A percentile compares a stretch with the other conserved stretches of the same genome.
Conservation (phyloP, 2,888 invertebrate genomes). For the Heliconius cydno region DNA sequence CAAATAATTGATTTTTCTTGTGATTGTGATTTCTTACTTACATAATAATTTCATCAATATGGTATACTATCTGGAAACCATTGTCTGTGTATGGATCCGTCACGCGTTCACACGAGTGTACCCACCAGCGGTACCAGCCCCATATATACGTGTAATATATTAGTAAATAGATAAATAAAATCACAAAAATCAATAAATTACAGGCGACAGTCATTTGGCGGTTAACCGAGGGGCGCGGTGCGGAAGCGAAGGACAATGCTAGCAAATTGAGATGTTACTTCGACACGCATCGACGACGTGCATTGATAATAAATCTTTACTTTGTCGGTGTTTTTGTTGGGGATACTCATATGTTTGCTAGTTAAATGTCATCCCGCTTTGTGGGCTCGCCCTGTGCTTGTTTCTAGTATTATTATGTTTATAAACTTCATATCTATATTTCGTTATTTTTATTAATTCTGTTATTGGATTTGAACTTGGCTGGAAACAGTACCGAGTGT, state of each 20-base stretch:
- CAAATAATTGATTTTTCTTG: neutral
- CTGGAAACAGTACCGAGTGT: neutral
- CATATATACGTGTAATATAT: conserved; percentile 21
- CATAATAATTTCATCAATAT: neutral
- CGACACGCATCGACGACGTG: conserved; percentile 64
- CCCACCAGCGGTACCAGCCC: conserved; percentile 6
- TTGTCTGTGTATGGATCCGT: neutral
- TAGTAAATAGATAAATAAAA: conserved; percentile 42
- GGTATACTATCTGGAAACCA: neutral
- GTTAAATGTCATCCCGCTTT: conserved; percentile 19
- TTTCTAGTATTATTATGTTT: neutral
- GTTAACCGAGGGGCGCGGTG: conserved; percentile 50
- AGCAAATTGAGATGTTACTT: conserved; percentile 77
- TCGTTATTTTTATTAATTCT: neutral
- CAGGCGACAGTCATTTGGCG: conserved; percentile 39
- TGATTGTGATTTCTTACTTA: neutral
- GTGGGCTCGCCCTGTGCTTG: neutral
- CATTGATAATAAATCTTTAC: conserved; percentile 41
- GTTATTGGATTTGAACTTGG: neutral
- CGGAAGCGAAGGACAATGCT: conserved; percentile 66
- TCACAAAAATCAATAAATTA: conserved; percentile 44
- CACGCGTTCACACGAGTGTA: conserved; percentile 19
- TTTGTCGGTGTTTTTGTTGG: conserved; percentile 29
- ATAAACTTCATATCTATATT: neutral
- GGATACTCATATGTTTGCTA: conserved; percentile 20